Evolutionary conservation across 2,888 invertebrate species (phyloP).

Genomic region (Caradrina clavipalpis): DNA sequence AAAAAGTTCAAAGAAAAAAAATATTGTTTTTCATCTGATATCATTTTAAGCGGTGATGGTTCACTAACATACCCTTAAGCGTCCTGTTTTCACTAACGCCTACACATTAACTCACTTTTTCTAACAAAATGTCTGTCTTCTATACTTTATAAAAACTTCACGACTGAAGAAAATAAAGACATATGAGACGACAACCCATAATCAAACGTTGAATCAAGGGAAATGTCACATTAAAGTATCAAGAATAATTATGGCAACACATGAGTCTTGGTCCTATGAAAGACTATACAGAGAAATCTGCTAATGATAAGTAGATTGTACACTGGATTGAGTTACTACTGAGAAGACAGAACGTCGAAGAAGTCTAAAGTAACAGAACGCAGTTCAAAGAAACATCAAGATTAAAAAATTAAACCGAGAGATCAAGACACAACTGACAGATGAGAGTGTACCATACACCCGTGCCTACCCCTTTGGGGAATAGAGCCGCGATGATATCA

Average conservation of each 20-base stretch:
- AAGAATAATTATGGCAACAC: neutral
- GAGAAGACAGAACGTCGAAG: neutral
- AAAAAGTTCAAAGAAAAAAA: neutral
- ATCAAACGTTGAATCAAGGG: slow-evolving; percentile 4
- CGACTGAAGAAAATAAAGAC: slow-evolving; percentile 33
- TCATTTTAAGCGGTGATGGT: slow-evolving; percentile 45
- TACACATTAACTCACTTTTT: slow-evolving; percentile 64
- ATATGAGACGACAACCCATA: slow-evolving; percentile 1
- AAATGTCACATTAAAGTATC: slow-evolving; percentile 18
- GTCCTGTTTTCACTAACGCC: slow-evolving; percentile 68
- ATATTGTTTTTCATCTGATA: slow-evolving; percentile 13
- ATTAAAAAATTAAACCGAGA: neutral
- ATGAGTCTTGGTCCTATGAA: neutral
- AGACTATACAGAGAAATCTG: neutral
- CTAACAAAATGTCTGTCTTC: slow-evolving; percentile 55
- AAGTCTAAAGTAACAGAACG: neutral
- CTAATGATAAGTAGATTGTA: neutral
- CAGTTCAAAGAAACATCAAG: neutral
- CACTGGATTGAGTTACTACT: neutral
- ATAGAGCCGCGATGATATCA: neutral
- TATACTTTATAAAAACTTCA: slow-evolving; percentile 39
- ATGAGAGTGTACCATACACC: neutral
- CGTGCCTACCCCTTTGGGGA: neutral
- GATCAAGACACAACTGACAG: neutral
- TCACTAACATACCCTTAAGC: slow-evolving; percentile 65